Evolutionary conservation across 2,888 invertebrate species (phyloP).

Genomic region (Lepetodrilus schrolli): DNA sequence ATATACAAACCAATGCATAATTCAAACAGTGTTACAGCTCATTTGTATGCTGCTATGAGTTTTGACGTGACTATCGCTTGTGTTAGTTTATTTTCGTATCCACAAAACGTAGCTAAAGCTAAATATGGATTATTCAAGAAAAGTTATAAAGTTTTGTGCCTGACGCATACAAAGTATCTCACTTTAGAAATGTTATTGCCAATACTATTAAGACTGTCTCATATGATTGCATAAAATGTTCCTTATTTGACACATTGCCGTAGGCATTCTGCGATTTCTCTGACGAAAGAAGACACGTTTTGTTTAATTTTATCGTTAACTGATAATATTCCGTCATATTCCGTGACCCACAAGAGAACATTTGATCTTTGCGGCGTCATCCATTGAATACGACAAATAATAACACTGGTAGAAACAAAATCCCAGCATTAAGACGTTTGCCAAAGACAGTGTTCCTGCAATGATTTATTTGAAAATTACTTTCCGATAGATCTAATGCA

Average conservation of each 20-base stretch:
- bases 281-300: background rate
- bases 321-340: background rate
- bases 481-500: constrained; percentile 33
- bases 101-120: background rate
- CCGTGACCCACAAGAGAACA: background rate
- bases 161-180: background rate
- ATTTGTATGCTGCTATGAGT: constrained; percentile 1
- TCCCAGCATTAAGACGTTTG: constrained; percentile 35
- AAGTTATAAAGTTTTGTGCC: background rate
- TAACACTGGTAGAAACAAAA: constrained; percentile 32
- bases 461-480: constrained; percentile 35
- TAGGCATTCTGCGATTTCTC: background rate
- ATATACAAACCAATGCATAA: constrained; percentile 17
- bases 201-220: background rate
- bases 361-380: background rate
- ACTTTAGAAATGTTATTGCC: too few species aligned
- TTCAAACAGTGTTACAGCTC: background rate
- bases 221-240: background rate
- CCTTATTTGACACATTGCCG: background rate
- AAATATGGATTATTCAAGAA: constrained; percentile 22
- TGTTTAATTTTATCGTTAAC: constrained; percentile 31
- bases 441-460: constrained; percentile 35
- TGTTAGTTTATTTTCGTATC: constrained; percentile 4
- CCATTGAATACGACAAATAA: constrained; percentile 30
- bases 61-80: constrained; percentile 1